Base-by-base conservation (phyloP, 2,888 invertebrate genomes). In the Brenthis daphne region DNA sequence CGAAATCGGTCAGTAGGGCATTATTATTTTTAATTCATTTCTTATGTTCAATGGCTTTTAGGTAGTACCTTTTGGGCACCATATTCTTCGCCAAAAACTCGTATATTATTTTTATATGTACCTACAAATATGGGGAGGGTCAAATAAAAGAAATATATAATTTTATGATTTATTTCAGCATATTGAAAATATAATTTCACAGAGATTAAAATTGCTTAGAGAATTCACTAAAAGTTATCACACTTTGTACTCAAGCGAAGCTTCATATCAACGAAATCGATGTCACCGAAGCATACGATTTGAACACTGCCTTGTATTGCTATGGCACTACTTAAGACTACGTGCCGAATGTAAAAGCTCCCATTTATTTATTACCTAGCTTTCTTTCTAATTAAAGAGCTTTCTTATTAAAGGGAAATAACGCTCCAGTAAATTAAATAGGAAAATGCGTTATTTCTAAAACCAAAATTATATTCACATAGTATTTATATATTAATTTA, bases 141-240 rank as follows among this genome's bases (percentile, higher is more conserved):
- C 24, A 67, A 70, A 68, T 68, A 67, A 74, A 67, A 72, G 48
- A 65, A 58, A 50, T 33, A 24, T 20, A 50, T 29, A 69, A 66
- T 72, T 73, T 74, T 54, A 69, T 77, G 43, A 73, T 79, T 83
- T 82, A 82, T 86, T 85, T 82, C 82, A 88, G 88, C 87, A 80
- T 88, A 88, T 85, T 87, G 84, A 89, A 89, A 89, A 89, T 88
- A 89, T 87, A 87, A 85, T 85, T 85, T 84, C 75, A 85, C 78
- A 80, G 80, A 85, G 81, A 80, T 82, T 83, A 82, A 83, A 80
- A 77, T 81, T 76, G 75, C 75, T 74, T 69, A 80, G 79, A 79
- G 73, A 76, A 77, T 79, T 77, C 75, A 77, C 72, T 77, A 80
- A 43, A 43, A 77, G 69, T 82, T 80, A 78, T 77, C 80, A 83